phyloP scores from a whole-genome alignment of 1,140 invertebrate species.

The Pantala flavescens region DNA sequence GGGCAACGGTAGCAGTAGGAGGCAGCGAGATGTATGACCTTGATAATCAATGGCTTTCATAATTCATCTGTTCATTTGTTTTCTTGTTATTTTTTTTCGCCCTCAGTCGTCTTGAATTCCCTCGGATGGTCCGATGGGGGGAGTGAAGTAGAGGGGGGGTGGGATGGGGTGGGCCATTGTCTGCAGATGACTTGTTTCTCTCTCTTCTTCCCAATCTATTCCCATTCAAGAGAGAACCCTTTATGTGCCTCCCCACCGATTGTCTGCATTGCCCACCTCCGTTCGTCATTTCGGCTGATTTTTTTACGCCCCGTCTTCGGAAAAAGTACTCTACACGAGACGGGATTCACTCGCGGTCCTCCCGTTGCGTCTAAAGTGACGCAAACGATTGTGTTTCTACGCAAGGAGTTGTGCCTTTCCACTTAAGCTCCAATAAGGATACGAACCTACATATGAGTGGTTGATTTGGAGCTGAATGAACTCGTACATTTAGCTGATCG shows the following conservation, averaged over 20 bases:
- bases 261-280: not conserved
- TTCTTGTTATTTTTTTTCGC: slow-evolving; percentile 7
- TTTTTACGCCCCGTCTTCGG: too few relatives aligned
- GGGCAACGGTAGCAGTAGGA: not conserved
- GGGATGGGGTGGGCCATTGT: not conserved
- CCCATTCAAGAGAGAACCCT: not conserved
- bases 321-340: too few relatives aligned
- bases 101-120: not conserved
- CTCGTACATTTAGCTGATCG: too few relatives aligned
- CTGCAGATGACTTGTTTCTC: not conserved
- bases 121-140: not conserved
- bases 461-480: too few relatives aligned
- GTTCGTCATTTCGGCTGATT: not conserved
- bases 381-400: too few relatives aligned
- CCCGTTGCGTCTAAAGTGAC: too few relatives aligned
- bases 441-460: too few relatives aligned
- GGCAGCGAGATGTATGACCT: not conserved
- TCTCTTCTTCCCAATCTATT: not conserved
- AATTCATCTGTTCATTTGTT: not conserved
- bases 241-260: not conserved
- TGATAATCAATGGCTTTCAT: slow-evolving; percentile 7
- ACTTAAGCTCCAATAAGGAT: too few relatives aligned
- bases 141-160: not conserved
- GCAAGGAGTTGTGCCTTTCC: too few relatives aligned
- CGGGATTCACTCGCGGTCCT: too few relatives aligned